These are phyloP conservation scores for Carapus acus DNA, from an alignment of 2,797 vertebrate species.

Conservation along the genomic window DNA sequence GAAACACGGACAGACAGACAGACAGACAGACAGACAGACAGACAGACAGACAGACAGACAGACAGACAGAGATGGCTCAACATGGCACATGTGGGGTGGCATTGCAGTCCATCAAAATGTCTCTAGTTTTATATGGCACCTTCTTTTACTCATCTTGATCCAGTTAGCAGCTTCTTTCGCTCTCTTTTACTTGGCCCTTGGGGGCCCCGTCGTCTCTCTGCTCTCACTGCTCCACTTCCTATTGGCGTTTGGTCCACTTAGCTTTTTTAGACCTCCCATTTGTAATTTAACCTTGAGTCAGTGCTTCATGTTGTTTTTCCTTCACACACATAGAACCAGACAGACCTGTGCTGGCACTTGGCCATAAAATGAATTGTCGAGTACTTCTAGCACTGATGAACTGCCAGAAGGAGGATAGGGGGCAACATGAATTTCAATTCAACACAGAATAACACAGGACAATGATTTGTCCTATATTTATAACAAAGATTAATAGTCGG, in stretches of 20 bases:
- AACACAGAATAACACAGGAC: constrained; percentile 12
- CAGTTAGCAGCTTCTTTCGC: constrained; percentile 39
- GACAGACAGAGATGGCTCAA: no score
- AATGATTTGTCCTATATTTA: background rate
- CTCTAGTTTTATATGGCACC: background rate
- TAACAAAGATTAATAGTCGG: background rate
- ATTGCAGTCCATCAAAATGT: background rate
- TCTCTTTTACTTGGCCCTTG: constrained; percentile 43
- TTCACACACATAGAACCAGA: background rate
- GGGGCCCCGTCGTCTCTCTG: constrained; percentile 29
- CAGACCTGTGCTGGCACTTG: constrained; percentile 18
- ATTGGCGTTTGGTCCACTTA: constrained; percentile 48
- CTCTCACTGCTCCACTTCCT: constrained; percentile 53
- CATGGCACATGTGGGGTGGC: no score
- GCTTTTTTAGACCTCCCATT: constrained; percentile 10
- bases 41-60: no score
- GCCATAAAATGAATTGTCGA: constrained; percentile 17
- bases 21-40: no score
- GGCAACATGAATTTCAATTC: constrained; percentile 19
- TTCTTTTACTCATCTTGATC: constrained; percentile 29
- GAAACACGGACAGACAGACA: no score
- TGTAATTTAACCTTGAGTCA: constrained; percentile 45
- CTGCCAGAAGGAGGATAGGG: constrained; percentile 4
- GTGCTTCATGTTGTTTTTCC: constrained; percentile 1
- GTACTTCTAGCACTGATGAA: constrained; percentile 14